Evolutionary conservation across 2,888 invertebrate genomes (phyloP).

Genomic region (Sinhomidia bicolor): DNA sequence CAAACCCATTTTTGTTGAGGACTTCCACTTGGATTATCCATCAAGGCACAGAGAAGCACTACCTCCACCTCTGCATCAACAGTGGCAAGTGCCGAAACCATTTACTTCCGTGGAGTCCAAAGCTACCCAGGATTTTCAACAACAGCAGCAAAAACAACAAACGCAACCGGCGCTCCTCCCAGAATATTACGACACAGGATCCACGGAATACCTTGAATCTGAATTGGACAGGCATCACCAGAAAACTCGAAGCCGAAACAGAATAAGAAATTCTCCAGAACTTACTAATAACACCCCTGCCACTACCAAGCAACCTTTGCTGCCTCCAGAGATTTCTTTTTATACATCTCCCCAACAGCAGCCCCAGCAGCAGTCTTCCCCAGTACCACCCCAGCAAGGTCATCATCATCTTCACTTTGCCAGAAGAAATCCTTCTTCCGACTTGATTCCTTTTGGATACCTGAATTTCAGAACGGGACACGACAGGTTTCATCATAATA

Average conservation of each 20-base stretch:
- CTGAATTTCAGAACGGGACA: slow-evolving; percentile 50
- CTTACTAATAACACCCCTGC: neutral
- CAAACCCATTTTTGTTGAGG: slow-evolving; percentile 49
- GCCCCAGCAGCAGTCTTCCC: neutral
- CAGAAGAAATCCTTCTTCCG: slow-evolving; percentile 42
- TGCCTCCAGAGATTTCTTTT: slow-evolving; percentile 45
- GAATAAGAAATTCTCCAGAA: slow-evolving; percentile 8
- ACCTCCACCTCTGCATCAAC: neutral
- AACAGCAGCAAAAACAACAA: neutral
- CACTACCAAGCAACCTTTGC: slow-evolving; percentile 43
- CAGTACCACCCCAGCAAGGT: neutral
- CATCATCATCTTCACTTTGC: slow-evolving; percentile 43
- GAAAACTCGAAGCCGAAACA: slow-evolving; percentile 52
- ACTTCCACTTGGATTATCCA: slow-evolving; percentile 51
- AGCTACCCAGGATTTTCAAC: neutral
- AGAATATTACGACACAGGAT: slow-evolving; percentile 51
- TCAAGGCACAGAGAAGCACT: neutral
- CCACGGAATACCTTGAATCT: slow-evolving; percentile 56
- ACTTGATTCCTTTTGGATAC: slow-evolving; percentile 55
- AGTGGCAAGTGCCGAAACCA: slow-evolving; percentile 46
- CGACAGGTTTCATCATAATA: slow-evolving; percentile 53
- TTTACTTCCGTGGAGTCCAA: neutral
- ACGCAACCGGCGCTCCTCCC: neutral
- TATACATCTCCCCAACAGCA: slow-evolving; percentile 17
- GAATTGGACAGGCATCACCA: slow-evolving; percentile 62